These are phyloP conservation scores for Pagrus major DNA, from an alignment of 2,113 vertebrate species.

Conservation along the genomic window DNA sequence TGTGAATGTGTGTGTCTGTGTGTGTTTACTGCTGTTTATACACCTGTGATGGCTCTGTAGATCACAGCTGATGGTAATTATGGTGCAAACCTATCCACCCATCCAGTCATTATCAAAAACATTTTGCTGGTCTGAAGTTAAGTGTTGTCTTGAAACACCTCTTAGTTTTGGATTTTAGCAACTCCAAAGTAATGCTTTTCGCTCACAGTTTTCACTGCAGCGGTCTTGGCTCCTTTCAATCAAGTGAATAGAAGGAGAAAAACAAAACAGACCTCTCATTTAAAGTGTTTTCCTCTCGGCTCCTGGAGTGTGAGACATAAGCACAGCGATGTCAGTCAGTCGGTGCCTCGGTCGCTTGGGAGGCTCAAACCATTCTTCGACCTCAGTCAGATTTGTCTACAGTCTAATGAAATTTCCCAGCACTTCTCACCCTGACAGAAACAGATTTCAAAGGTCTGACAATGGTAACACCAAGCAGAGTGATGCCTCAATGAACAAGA, in stretches of 20 bases:
- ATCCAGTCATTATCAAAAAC: background rate
- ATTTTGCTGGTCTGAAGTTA: background rate
- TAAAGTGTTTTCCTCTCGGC: conserved; percentile 7
- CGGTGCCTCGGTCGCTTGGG: background rate
- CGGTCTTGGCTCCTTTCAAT: conserved; percentile 4
- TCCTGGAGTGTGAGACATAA: conserved; percentile 5
- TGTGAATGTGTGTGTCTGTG: background rate
- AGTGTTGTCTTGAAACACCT: background rate
- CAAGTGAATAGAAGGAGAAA: background rate
- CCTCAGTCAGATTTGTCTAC: background rate
- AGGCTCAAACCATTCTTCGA: conserved; percentile 1
- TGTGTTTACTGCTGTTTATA: background rate
- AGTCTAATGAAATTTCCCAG: background rate
- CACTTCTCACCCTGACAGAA: background rate
- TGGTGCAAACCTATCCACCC: background rate
- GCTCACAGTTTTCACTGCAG: conserved; percentile 8
- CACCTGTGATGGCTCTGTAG: background rate
- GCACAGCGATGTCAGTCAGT: conserved; percentile 18
- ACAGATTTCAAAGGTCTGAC: background rate
- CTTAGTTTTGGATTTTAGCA: background rate
- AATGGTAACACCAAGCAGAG: background rate
- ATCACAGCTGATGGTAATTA: background rate
- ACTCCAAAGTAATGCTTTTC: background rate
- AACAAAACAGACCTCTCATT: conserved; percentile 1
- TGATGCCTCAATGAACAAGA: background rate